These are phyloP conservation scores for Heliconius sara DNA, from an alignment of 2,888 invertebrate species.

Conservation along the genomic window DNA sequence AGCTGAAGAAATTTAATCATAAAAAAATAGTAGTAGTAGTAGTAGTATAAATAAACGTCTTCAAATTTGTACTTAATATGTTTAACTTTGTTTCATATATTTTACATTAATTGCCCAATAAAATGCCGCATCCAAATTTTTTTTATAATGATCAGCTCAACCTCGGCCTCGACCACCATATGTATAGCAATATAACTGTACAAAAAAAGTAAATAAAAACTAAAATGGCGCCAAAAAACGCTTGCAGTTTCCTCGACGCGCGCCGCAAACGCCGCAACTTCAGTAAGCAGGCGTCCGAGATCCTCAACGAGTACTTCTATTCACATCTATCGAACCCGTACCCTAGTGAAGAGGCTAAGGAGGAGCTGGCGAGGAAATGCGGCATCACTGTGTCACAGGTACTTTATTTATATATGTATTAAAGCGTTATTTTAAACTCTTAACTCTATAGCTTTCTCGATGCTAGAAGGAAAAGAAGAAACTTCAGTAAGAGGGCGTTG, in stretches of 20 bases:
- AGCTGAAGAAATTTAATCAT: no score
- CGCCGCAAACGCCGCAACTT: slow-evolving; percentile 98
- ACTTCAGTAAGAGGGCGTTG: slow-evolving; percentile 98
- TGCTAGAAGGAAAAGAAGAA: slow-evolving; percentile 92
- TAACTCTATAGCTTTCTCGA: slow-evolving; percentile 82
- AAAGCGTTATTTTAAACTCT: not conserved
- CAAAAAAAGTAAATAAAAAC: slow-evolving; percentile 7
- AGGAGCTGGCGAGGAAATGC: slow-evolving; percentile 99
- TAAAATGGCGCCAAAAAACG: slow-evolving; percentile 43
- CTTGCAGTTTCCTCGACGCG: slow-evolving; percentile 88
- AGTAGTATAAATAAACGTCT: no score
- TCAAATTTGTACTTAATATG: no score
- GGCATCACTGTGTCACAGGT: slow-evolving; percentile 99
- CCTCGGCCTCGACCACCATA: slow-evolving; percentile 58
- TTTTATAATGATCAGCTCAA: slow-evolving; percentile 57
- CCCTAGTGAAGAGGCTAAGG: slow-evolving; percentile 99
- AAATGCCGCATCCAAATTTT: slow-evolving; percentile 31
- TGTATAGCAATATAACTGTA: no score
- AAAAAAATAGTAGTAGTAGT: no score
- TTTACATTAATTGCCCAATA: slow-evolving; percentile 22
- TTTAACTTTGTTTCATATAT: not conserved
- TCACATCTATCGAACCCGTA: slow-evolving; percentile 99
- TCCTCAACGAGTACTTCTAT: slow-evolving; percentile 99
- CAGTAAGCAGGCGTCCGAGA: slow-evolving; percentile 99
- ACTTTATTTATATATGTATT: slow-evolving; percentile 16